These are phyloP conservation scores for Ectobius pallidus DNA, from an alignment of 2,888 invertebrate species.

Conservation along the genomic window DNA sequence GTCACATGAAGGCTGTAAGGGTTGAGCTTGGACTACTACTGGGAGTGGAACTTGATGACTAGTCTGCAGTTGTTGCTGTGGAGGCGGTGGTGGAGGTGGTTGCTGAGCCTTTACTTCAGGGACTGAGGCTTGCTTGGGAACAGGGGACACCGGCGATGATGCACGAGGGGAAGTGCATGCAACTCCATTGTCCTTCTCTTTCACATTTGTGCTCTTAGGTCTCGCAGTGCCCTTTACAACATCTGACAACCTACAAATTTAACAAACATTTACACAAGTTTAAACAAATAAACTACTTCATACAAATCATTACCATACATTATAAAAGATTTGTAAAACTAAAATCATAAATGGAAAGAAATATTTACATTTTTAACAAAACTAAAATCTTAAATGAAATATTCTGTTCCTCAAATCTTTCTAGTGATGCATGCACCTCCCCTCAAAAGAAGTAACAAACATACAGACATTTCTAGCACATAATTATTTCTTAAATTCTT, in stretches of 20 bases:
- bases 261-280: too few relatives aligned
- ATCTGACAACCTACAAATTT: slow-evolving; percentile 60
- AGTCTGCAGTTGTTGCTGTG: slow-evolving; percentile 29
- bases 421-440: too few relatives aligned
- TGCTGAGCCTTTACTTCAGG: slow-evolving; percentile 24
- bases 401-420: too few relatives aligned
- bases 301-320: too few relatives aligned
- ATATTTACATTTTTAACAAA: too few relatives aligned
- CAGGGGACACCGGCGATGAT: slow-evolving; percentile 36
- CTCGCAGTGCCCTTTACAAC: slow-evolving; percentile 78
- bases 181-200: slow-evolving; percentile 50
- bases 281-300: too few relatives aligned
- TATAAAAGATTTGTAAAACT: too few relatives aligned
- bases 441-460: too few relatives aligned
- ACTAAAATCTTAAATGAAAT: too few relatives aligned
- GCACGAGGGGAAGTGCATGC: slow-evolving; percentile 35
- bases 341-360: too few relatives aligned
- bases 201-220: slow-evolving; percentile 56
- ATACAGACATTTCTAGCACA: too few relatives aligned
- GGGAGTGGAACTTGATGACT: slow-evolving; percentile 38
- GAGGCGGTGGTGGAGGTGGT: slow-evolving; percentile 19
- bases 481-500: too few relatives aligned
- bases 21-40: slow-evolving; percentile 17
- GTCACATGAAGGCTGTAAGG: slow-evolving; percentile 24
- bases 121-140: slow-evolving; percentile 24